phyloP scores from a whole-genome alignment of 2,797 vertebrate species.

The Mallotus villosus region DNA sequence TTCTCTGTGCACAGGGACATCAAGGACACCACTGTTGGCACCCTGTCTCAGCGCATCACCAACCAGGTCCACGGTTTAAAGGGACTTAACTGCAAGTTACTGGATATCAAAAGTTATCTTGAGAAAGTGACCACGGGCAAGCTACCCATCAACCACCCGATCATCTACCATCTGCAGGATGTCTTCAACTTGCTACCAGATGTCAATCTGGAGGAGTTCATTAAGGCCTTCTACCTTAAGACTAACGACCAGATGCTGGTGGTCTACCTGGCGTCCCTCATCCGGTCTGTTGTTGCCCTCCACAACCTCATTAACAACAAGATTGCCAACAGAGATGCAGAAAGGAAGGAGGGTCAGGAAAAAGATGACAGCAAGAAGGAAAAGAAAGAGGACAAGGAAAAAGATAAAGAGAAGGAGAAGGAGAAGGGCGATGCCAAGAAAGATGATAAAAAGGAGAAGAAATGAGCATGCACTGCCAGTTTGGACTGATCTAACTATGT shows the following conservation, averaged over 20 bases:
- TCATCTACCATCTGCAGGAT: slow-evolving; percentile 98
- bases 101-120: slow-evolving; percentile 96
- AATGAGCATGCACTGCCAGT: slow-evolving; percentile 41
- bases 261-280: slow-evolving; percentile 95
- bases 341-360: slow-evolving; percentile 98
- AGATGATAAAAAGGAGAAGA: slow-evolving; percentile 73
- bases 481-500: slow-evolving; percentile 27
- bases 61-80: slow-evolving; percentile 98
- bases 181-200: slow-evolving; percentile 98
- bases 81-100: slow-evolving; percentile 96
- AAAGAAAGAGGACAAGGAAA: slow-evolving; percentile 96
- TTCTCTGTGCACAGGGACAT: slow-evolving; percentile 82
- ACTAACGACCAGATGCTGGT: slow-evolving; percentile 99
- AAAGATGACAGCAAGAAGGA: slow-evolving; percentile 98
- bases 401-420: slow-evolving; percentile 93
- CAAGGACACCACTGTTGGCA: slow-evolving; percentile 98
- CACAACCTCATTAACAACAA: slow-evolving; percentile 99
- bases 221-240: slow-evolving; percentile 98
- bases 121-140: slow-evolving; percentile 92
- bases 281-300: slow-evolving; percentile 94
- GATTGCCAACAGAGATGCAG: slow-evolving; percentile 96
- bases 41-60: slow-evolving; percentile 95
- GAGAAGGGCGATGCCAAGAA: slow-evolving; percentile 85
- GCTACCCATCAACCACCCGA: slow-evolving; percentile 98
- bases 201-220: slow-evolving; percentile 93